phyloP scores from a whole-genome alignment of 1,140 invertebrate species.

The Batillaria attramentaria region DNA sequence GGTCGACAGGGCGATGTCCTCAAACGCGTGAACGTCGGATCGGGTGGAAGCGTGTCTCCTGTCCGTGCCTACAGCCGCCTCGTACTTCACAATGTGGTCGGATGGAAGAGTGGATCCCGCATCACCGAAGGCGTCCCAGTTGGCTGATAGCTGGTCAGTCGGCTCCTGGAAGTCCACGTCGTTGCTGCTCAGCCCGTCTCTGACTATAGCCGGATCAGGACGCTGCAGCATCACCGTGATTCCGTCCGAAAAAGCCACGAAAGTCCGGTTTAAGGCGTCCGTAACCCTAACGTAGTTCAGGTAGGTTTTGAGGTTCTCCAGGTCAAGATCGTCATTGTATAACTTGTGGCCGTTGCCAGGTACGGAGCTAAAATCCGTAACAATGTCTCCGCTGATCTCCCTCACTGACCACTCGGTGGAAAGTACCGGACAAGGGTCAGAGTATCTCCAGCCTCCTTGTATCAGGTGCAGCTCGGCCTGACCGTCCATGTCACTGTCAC shows the following conservation, averaged over 20 bases:
- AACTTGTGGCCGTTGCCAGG: slow-evolving; percentile 23
- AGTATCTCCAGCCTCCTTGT: no score
- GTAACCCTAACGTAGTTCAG: slow-evolving; percentile 34
- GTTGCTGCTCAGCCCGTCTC: slow-evolving; percentile 39
- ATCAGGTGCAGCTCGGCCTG: no score
- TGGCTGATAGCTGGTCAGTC: slow-evolving; percentile 38
- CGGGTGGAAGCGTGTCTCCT: slow-evolving; percentile 29
- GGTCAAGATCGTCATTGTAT: slow-evolving; percentile 41
- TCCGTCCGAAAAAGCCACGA: slow-evolving; percentile 40
- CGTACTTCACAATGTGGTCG: slow-evolving; percentile 45
- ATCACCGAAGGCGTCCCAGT: slow-evolving; percentile 48
- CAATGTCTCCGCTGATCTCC: no score
- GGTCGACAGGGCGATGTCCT: slow-evolving; percentile 43
- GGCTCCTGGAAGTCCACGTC: slow-evolving; percentile 47
- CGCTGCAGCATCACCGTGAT: slow-evolving; percentile 45
- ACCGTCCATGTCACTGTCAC: no score
- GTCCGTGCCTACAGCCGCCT: slow-evolving; percentile 48
- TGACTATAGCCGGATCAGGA: slow-evolving; percentile 37
- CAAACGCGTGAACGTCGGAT: slow-evolving; percentile 42
- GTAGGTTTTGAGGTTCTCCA: slow-evolving; percentile 44
- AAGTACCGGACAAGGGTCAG: no score
- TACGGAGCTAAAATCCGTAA: slow-evolving; percentile 33
- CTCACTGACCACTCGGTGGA: no score
- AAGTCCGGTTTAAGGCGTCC: slow-evolving; percentile 46
- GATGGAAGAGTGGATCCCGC: slow-evolving; percentile 34